Evolutionary conservation across 92 coral and sea anemone genomes (phyloP), one percentile per base, ranked within the genome.

Genomic region (Galaxea fascicularis): DNA sequence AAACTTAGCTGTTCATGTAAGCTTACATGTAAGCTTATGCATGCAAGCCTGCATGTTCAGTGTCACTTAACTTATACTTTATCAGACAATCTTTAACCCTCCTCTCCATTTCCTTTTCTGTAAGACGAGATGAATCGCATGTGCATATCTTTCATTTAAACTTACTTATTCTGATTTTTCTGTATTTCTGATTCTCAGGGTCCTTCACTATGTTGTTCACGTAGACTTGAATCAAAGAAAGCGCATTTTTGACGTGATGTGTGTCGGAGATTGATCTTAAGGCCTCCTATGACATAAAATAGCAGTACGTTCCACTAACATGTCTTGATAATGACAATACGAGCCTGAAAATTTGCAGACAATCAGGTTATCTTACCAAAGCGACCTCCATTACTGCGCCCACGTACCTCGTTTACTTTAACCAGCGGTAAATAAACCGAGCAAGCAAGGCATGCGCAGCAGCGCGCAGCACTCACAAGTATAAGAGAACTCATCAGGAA

Each of bases 111-210:
- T 35, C 41, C 41, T 35, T 35, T 35, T 2, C 41, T 35, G 6
- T 35, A 35, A 35, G 41, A 35, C 2, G 41, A 35, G 41, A 35
- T 2, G 41, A 35, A 35, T 35, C 6, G 78, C 22, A 24, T 7
- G 41, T 35, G 6, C 6, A 25, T 69, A 35, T 69, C 56, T 24
- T 71, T 51, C 44, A 56, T 17, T 74, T 3, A 20, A 35, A 82
- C 98, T 92, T 63, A 96, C 98, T 94, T 74, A 92, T 90, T 86
- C 97, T 68, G 65, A 96, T 96, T 89, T 89, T 96, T 78, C 98
- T 90, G 88, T 79, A 96, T 84, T 96, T 96, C 9, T 83, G 88
- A 76, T 95, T 96, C 54, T 63, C 69, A 72, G 98, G 98, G 26
- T 95, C 93, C 82, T 80, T 91, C 24, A 91, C 88, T 58, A 96